These are phyloP conservation scores for Ornithorhynchus anatinus DNA, from an alignment of 2,113 vertebrate genomes.

Conservation along the genomic window DNA sequence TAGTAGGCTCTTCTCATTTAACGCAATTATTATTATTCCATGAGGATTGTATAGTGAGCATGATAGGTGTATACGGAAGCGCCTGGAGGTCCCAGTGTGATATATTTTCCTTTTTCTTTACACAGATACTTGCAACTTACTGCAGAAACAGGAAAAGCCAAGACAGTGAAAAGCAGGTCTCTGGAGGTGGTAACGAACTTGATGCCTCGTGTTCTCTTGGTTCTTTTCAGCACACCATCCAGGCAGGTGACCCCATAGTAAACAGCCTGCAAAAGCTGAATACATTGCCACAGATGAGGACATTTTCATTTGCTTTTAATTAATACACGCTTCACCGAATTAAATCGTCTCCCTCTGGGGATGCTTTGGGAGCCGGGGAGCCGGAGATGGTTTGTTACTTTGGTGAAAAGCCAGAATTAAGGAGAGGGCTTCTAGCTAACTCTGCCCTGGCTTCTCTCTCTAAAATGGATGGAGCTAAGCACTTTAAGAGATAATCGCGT, in stretches of 20 bases:
- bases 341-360: conserved; percentile 45
- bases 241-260: conserved; percentile 74
- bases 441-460: conserved; percentile 53
- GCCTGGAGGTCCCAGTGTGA: too few relatives aligned
- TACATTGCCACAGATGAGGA: conserved; percentile 73
- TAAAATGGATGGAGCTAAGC: conserved; percentile 61
- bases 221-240: conserved; percentile 69
- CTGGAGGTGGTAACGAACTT: conserved; percentile 65
- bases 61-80: too few relatives aligned
- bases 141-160: conserved; percentile 72
- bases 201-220: conserved; percentile 62
- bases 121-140: conserved; percentile 65
- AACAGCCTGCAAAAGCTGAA: conserved; percentile 77
- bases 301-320: conserved; percentile 69
- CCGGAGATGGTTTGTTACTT: conserved; percentile 33
- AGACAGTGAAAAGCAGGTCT: conserved; percentile 73
- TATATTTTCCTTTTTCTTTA: not conserved
- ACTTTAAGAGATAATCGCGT: conserved; percentile 46
- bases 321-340: conserved; percentile 60
- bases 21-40: too few relatives aligned
- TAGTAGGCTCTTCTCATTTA: too few relatives aligned
- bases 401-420: conserved; percentile 8
- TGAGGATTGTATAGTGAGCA: too few relatives aligned
- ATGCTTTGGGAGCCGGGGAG: not conserved
- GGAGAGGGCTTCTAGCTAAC: conserved; percentile 50